Conservation (phyloP, 2,888 invertebrate genomes). For the Pomacea canaliculata region DNA sequence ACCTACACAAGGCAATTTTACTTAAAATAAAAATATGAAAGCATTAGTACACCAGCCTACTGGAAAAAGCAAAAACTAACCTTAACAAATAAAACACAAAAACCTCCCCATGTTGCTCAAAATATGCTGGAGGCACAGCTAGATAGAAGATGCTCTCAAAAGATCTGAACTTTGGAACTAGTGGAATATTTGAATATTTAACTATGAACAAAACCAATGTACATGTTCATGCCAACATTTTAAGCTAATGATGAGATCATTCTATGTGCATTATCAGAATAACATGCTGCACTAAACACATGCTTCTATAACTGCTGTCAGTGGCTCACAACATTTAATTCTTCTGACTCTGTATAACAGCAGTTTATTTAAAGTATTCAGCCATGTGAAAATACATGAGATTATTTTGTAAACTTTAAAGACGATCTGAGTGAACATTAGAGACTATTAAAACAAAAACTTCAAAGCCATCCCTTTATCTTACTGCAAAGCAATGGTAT, state of each 20-base stretch:
- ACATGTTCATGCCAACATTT: background rate
- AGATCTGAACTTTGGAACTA: too few species aligned
- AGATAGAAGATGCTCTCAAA: too few species aligned
- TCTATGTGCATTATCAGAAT: background rate
- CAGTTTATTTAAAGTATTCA: too few species aligned
- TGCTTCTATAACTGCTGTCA: background rate
- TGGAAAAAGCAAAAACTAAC: background rate
- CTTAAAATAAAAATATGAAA: background rate
- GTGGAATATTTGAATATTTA: background rate
- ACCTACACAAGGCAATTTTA: conserved; percentile 1
- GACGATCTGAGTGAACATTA: too few species aligned
- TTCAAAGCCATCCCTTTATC: background rate
- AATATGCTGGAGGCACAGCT: too few species aligned
- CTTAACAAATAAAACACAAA: too few species aligned
- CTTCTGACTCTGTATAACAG: too few species aligned
- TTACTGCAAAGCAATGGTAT: background rate
- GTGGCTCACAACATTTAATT: background rate
- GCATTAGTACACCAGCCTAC: background rate
- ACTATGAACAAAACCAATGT: background rate
- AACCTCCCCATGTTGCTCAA: too few species aligned
- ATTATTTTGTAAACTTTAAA: too few species aligned
- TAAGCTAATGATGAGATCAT: background rate
- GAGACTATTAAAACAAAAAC: background rate
- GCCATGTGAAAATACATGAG: too few species aligned
- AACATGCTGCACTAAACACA: conserved; percentile 24